A percentile compares a stretch with the other conserved stretches of the same genome.
Evolutionary conservation across 92 coral and sea anemone genomes (phyloP).

Genomic region (Diadumene lineata): DNA sequence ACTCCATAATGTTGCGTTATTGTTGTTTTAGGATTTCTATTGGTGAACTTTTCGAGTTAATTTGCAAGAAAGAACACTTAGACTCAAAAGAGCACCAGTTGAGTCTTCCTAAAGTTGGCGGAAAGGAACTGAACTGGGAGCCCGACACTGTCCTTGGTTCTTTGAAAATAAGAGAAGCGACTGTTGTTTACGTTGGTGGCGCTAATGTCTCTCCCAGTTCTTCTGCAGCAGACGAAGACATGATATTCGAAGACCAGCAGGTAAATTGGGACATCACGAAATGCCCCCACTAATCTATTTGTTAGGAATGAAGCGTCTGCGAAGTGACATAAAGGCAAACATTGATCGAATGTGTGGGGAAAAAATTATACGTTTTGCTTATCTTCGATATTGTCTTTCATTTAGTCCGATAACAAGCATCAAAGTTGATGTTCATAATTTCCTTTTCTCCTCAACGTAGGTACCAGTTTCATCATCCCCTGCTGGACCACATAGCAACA

Average conservation of each 20-base stretch:
- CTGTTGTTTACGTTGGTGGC: constrained; percentile 47
- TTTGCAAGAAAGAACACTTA: constrained; percentile 69
- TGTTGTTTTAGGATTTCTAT: constrained; percentile 66
- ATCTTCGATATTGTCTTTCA: too few species aligned
- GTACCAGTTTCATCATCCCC: constrained; percentile 5
- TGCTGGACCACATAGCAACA: constrained; percentile 9
- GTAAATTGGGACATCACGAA: too few species aligned
- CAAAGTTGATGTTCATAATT: neutral
- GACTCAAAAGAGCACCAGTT: constrained; percentile 55
- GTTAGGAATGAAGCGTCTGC: too few species aligned
- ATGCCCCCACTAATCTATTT: too few species aligned
- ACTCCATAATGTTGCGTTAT: too few species aligned
- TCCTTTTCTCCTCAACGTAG: neutral
- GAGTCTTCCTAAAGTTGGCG: constrained; percentile 60
- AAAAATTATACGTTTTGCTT: too few species aligned
- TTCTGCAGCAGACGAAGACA: constrained; percentile 23
- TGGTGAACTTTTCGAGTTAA: constrained; percentile 73
- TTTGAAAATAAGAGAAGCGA: constrained; percentile 66
- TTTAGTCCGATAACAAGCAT: too few species aligned
- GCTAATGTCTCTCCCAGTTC: constrained; percentile 21
- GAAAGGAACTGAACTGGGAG: constrained; percentile 59
- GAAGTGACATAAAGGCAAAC: too few species aligned
- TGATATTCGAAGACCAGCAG: neutral
- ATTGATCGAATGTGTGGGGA: too few species aligned
- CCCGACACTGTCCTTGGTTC: constrained; percentile 78